A percentile compares a stretch with the other conserved stretches of the same genome.
phyloP scores from a whole-genome alignment of 2,888 invertebrate genomes.

The Hydraecia micacea region DNA sequence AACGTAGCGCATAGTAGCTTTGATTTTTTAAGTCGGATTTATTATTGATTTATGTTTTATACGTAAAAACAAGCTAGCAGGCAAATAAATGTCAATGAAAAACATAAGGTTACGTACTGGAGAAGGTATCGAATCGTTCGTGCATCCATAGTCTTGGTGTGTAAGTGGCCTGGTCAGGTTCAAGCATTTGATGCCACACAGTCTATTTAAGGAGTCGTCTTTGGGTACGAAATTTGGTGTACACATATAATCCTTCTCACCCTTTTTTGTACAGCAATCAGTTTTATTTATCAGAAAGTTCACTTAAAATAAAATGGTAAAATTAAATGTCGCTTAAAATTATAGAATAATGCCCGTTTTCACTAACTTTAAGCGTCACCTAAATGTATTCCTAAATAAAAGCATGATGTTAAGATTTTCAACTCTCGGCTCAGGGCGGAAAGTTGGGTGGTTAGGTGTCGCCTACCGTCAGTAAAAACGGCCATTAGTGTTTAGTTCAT shows the following conservation, averaged over 20 bases:
- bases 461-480: neutral
- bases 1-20: neutral
- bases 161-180: slow-evolving; percentile 73
- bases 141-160: slow-evolving; percentile 69
- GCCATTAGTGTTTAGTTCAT: neutral
- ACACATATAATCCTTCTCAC: slow-evolving; percentile 65
- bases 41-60: neutral
- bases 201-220: slow-evolving; percentile 72
- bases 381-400: neutral
- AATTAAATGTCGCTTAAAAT: neutral
- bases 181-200: slow-evolving; percentile 69
- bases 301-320: neutral
- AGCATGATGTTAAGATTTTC: neutral
- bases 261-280: slow-evolving; percentile 44
- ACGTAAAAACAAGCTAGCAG: neutral
- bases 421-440: neutral
- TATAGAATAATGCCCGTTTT: neutral
- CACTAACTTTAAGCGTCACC: neutral
- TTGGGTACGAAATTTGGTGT: slow-evolving; percentile 64
- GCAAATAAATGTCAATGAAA: neutral
- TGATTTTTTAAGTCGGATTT: neutral
- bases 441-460: neutral
- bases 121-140: slow-evolving; percentile 36
- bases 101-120: slow-evolving; percentile 18
- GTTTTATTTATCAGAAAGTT: slow-evolving; percentile 1